Evolutionary conservation across 2,113 vertebrate species (phyloP), one percentile per base, ranked within the genome.

Genomic region (Chauna torquata): DNA sequence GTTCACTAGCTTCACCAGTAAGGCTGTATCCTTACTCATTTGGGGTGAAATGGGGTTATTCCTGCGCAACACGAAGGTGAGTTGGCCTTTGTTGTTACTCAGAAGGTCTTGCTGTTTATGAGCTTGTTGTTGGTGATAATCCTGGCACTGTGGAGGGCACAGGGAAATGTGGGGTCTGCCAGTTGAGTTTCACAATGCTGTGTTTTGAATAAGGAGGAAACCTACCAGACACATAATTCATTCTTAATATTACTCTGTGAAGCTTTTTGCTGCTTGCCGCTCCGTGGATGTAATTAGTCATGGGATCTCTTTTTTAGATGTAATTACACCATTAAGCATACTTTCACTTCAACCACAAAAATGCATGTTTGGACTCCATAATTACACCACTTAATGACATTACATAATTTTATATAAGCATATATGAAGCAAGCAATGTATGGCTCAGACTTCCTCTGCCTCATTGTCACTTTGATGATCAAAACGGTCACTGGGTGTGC

Each of bases 211-310:
- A 65, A 84, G 45, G 58, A 94, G 83, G 44, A 87, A 92, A 91
- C 24, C 78, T 72, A 85, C 58, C 54, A 90, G 78, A 66, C 65
- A 57, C 40, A 34, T 40, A 76, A 88, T 89, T 93, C 16, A 74
- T 85, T 89, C 54, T 80, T 66, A 62, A 38, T 69, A 72, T 42
- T 81, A 42, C 3, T 3, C 44, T 58, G 14, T 0, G 3, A 54
- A 94, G 74, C 40, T 72, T 82, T 96, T 89, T 95, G 74, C 64
- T 87, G 83, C 45, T 72, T 89, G 57, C 81, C 2, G 28, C 57
- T 75, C 74, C 23, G 57, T 89, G 74, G 86, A 91, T 95, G 86
- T 87, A 89, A 94, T 97, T 95, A 92, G 85, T 83, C 12, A 78
- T 74, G 85, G 94, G 68, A 92, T 81, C 71, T 92, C 75, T 83